Evolutionary conservation across 2,797 vertebrate species (phyloP).

Genomic region (Rhinophrynus dorsalis): DNA sequence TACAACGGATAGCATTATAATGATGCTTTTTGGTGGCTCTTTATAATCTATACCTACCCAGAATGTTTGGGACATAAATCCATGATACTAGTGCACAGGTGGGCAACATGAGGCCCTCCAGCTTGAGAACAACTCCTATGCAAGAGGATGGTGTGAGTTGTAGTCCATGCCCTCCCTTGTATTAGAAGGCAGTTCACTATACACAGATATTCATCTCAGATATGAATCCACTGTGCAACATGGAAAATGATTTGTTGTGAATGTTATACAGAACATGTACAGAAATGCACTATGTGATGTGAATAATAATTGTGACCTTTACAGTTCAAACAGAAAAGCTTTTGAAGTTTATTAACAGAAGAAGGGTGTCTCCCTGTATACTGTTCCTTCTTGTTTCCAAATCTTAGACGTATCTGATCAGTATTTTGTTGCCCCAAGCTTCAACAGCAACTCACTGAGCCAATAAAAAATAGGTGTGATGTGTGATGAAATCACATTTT

Average conservation of each 20-base stretch:
- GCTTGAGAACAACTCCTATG: no score
- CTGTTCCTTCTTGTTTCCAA: constrained; percentile 28
- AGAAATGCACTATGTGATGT: not conserved
- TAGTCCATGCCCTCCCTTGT: no score
- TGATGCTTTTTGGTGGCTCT: no score
- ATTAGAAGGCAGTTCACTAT: no score
- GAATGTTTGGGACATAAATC: no score
- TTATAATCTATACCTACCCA: no score
- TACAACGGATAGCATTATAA: no score
- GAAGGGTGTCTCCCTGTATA: constrained; percentile 6
- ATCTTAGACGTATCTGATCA: constrained; percentile 19
- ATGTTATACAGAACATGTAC: not conserved
- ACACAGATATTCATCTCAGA: no score
- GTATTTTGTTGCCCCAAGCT: constrained; percentile 16
- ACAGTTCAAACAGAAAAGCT: not conserved
- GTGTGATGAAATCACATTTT: not conserved
- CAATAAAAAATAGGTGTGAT: constrained; percentile 7
- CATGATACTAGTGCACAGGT: no score
- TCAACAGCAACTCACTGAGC: not conserved
- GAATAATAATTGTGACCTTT: constrained; percentile 9
- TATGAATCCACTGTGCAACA: not conserved
- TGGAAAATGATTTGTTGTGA: not conserved
- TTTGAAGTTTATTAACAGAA: constrained; percentile 17
- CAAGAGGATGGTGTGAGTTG: no score
- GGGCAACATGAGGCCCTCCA: no score